Conservation (phyloP, 1,140 invertebrate genomes). For the Drosophila cardini region DNA sequence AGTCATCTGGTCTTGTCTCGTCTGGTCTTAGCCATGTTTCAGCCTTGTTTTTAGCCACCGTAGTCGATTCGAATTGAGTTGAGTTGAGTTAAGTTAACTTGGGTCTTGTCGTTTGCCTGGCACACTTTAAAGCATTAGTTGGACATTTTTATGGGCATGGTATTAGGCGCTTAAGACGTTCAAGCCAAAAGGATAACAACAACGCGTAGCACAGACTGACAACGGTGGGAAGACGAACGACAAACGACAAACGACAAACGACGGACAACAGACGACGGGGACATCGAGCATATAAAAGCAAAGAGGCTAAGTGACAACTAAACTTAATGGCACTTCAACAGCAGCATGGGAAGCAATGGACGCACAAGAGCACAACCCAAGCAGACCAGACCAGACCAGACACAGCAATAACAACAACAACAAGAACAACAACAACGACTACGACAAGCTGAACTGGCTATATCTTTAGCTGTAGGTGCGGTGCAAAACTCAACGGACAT, state of each 20-base stretch:
- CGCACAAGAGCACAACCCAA: slow-evolving; percentile 66
- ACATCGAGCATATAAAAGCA: slow-evolving; percentile 76
- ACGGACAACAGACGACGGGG: slow-evolving; percentile 15
- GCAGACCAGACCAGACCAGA: slow-evolving; percentile 39
- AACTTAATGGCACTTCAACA: slow-evolving; percentile 84
- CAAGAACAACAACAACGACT: slow-evolving; percentile 13
- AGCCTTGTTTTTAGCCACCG: slow-evolving; percentile 7
- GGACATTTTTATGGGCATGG: slow-evolving; percentile 82
- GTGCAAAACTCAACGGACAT: slow-evolving; percentile 81
- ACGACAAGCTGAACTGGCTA: slow-evolving; percentile 41
- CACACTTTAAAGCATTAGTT: slow-evolving; percentile 83
- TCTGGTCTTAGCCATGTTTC: background rate
- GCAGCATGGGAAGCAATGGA: slow-evolving; percentile 81
- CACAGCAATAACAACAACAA: slow-evolving; percentile 36
- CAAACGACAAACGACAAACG: slow-evolving; percentile 25
- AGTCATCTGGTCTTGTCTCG: slow-evolving; percentile 19
- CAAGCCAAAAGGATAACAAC: slow-evolving; percentile 84
- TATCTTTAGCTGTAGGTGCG: slow-evolving; percentile 60
- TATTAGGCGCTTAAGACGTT: slow-evolving; percentile 83
- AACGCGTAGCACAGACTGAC: slow-evolving; percentile 59
- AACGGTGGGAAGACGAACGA: slow-evolving; percentile 23
- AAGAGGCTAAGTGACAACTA: slow-evolving; percentile 84
- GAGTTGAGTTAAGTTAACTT: slow-evolving; percentile 32
- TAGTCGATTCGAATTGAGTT: slow-evolving; percentile 38
- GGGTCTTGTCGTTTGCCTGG: slow-evolving; percentile 61